Percentiles rank a stretch among this genome's conserved stretches.
Conservation (phyloP, 2,797 vertebrate species). For the Lates japonicus region DNA sequence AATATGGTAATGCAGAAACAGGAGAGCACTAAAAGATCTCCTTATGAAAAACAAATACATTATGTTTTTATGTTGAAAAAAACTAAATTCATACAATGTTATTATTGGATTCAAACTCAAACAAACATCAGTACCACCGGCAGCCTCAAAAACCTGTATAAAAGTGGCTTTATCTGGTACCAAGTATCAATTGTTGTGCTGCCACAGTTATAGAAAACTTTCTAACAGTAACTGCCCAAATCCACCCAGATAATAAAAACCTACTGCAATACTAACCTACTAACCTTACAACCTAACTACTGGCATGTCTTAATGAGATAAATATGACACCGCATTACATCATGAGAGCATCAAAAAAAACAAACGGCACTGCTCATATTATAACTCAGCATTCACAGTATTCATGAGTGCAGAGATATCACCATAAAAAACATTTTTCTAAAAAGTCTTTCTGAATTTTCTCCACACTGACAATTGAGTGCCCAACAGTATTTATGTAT, state of each 20-base stretch:
- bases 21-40: not conserved
- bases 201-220: not conserved
- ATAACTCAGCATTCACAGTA: not conserved
- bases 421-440: not conserved
- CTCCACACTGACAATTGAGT: constrained; percentile 30
- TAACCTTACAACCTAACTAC: not conserved
- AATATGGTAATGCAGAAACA: not conserved
- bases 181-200: not conserved
- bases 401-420: not conserved
- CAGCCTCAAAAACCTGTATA: not conserved
- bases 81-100: not conserved
- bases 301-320: not conserved
- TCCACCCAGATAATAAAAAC: constrained; percentile 1
- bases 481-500: constrained; percentile 50
- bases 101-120: not conserved
- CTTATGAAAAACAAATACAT: not conserved
- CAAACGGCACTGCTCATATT: not conserved
- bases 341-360: not conserved
- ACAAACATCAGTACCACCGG: not conserved
- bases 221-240: not conserved
- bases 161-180: not conserved
- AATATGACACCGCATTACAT: not conserved
- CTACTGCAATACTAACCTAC: constrained; percentile 6
- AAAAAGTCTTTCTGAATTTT: not conserved
- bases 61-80: not conserved